Evolutionary conservation across 2,797 vertebrate genomes (phyloP), one percentile per base, ranked within the genome.

Genomic region (Siniperca undulata): DNA sequence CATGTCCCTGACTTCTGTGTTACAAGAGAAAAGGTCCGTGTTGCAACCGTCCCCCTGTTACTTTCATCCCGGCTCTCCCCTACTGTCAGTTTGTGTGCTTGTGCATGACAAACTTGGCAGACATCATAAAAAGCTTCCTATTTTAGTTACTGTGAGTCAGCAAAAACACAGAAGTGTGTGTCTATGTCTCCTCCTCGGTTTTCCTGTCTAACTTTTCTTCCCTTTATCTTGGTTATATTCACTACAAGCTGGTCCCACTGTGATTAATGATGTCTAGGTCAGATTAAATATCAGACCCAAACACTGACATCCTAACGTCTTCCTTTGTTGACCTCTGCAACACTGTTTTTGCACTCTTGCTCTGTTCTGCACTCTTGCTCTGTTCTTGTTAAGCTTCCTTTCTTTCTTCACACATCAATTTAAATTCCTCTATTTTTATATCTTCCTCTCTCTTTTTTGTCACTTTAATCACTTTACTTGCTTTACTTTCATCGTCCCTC

Each of bases 261-360:
- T 88, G 86, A 88, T 88, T 86, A 77, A 91, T 80, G 82, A 83
- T 81, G 83, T 82, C 65, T 73, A n/a, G 69, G 72, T 80, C 69
- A 77, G 80, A 89, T 89, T 86, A 79, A 85, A 87, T 55, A 86
- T 68, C 68, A 60, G 52, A 42, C 68, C 61, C 48, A 48, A 75
- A 82, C 66, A 59, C 53, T 40, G 70, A 77, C 78, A 61, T 59
- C 74, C 36, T 36, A 40, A 74, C 81, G 79, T 85, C 64, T 59
- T 53, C n/a, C 22, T 71, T 59, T 16, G 17, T 30, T 78, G 78
- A 87, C 76, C 77, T 50, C 69, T 67, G 1, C 65, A 65, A 44
- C 62, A 30, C 53, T 75, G 20, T 59, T 70, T 62, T n/a, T n/a
- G n/a, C n/a, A n/a, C 52, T 50, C 44, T 71, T 30, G 19, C 65